These are phyloP conservation scores for Ictalurus punctatus DNA, from an alignment of 2,113 vertebrate genomes.

Conservation along the genomic window DNA sequence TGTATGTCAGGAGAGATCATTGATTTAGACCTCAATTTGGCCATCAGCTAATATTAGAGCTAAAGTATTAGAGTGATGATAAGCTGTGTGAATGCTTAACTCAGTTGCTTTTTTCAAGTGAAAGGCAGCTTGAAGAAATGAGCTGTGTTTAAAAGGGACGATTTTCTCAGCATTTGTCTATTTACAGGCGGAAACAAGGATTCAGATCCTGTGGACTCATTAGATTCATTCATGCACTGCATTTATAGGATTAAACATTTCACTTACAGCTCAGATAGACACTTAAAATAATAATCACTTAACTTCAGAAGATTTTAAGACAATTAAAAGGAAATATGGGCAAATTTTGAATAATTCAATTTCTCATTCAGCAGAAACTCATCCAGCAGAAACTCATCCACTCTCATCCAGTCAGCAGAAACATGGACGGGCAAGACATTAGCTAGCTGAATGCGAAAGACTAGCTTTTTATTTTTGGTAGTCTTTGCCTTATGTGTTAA, in stretches of 20 bases:
- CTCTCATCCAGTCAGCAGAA: too few relatives aligned
- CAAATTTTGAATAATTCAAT: too few relatives aligned
- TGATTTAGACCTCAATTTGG: not conserved
- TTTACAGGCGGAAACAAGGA: not conserved
- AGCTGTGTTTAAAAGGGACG: not conserved
- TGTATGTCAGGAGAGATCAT: not conserved
- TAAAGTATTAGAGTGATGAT: not conserved
- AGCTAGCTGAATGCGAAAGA: too few relatives aligned
- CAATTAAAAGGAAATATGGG: too few relatives aligned
- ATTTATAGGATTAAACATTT: not conserved
- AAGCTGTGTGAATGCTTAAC: not conserved
- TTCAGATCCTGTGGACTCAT: not conserved
- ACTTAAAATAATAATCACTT: too few relatives aligned
- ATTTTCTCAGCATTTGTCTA: not conserved
- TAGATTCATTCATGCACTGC: not conserved
- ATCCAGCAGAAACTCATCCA: too few relatives aligned
- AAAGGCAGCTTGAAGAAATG: not conserved
- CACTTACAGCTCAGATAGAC: not conserved
- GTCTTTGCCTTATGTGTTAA: too few relatives aligned
- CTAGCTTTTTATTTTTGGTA: too few relatives aligned
- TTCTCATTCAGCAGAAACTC: too few relatives aligned
- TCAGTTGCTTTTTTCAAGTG: not conserved
- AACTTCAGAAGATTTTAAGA: too few relatives aligned
- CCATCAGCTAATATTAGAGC: not conserved
- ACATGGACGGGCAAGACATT: too few relatives aligned